phyloP scores from a whole-genome alignment of 2,888 invertebrate genomes.

The Allygus modestus region DNA sequence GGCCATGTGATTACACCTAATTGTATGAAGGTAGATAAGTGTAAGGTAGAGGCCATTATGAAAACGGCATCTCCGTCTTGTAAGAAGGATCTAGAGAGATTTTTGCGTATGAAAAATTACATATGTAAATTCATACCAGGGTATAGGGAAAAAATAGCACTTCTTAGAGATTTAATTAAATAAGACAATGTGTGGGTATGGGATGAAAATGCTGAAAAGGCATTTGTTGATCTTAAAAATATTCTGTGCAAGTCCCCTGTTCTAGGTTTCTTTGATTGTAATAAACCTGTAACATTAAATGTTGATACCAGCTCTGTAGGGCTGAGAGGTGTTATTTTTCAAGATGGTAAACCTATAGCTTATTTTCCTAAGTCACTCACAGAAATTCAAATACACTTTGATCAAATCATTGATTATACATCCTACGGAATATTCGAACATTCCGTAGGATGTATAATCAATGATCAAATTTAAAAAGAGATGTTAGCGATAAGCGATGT shows the following conservation, averaged over 20 bases:
- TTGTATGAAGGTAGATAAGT: slow-evolving; percentile 67
- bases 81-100: slow-evolving; percentile 67
- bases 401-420: no score
- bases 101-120: slow-evolving; percentile 55
- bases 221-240: slow-evolving; percentile 68
- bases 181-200: slow-evolving; percentile 70
- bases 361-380: slow-evolving; percentile 72
- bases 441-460: no score
- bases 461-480: slow-evolving; percentile 72
- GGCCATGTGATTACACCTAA: slow-evolving; percentile 69
- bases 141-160: slow-evolving; percentile 18
- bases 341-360: slow-evolving; percentile 71
- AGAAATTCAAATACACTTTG: slow-evolving; percentile 69
- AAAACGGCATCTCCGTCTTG: slow-evolving; percentile 68
- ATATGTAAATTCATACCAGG: slow-evolving; percentile 52
- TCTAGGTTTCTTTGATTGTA: slow-evolving; percentile 70
- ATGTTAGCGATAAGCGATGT: slow-evolving; percentile 71
- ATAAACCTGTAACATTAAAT: slow-evolving; percentile 68
- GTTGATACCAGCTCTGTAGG: slow-evolving; percentile 70
- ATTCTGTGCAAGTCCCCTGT: slow-evolving; percentile 66
- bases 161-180: slow-evolving; percentile 68
- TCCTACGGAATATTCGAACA: no score
- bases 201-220: slow-evolving; percentile 69
- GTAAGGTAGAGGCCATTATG: slow-evolving; percentile 67
- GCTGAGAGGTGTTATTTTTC: slow-evolving; percentile 71